These are phyloP conservation scores for Oasisia sp. DNA, from an alignment of 2,888 invertebrate genomes.

Conservation along the genomic window DNA sequence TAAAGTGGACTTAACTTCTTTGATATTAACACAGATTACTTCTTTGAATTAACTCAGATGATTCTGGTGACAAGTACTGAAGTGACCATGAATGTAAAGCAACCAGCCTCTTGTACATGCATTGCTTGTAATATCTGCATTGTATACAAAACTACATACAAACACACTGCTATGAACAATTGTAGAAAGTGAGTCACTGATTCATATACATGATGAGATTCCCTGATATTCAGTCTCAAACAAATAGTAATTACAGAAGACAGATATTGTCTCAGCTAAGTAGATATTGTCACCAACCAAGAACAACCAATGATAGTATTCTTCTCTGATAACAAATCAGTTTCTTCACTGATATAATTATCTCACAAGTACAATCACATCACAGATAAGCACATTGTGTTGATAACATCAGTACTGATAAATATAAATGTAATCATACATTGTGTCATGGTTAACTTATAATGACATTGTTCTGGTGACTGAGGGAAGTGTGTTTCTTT, in stretches of 20 bases:
- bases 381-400: background rate
- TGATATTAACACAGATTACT: too few species aligned
- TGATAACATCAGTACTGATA: background rate
- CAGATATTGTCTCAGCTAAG: background rate
- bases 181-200: background rate
- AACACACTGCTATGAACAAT: background rate
- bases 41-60: too few species aligned
- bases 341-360: background rate
- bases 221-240: background rate
- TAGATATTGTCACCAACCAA: background rate
- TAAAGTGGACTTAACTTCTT: too few species aligned
- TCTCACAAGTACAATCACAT: background rate
- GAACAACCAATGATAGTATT: background rate
- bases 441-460: background rate
- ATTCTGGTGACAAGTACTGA: too few species aligned
- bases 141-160: too few species aligned
- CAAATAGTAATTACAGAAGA: background rate
- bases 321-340: background rate
- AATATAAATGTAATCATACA: background rate
- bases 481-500: background rate
- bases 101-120: too few species aligned
- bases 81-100: too few species aligned
- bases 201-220: background rate
- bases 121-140: too few species aligned
- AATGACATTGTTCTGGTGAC: background rate